phyloP scores from a whole-genome alignment of 2,888 invertebrate species.

The Scrobipalpa costella region DNA sequence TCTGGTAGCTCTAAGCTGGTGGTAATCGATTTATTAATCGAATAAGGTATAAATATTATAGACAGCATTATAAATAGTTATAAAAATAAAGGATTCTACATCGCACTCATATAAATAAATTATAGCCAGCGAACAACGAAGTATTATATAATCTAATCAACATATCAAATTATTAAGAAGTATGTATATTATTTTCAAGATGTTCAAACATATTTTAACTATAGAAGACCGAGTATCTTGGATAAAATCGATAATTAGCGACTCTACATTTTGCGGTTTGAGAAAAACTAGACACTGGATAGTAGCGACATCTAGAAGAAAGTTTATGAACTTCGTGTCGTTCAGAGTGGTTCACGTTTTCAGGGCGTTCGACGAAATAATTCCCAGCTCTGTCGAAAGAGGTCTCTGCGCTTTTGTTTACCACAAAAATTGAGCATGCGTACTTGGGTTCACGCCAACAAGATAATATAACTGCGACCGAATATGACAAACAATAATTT shows the following conservation, averaged over 20 bases:
- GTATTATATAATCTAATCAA: no score
- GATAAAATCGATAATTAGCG: neutral
- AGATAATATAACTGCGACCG: neutral
- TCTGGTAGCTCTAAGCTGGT: no score
- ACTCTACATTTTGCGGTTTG: neutral
- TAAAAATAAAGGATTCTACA: no score
- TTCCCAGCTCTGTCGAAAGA: constrained; percentile 16
- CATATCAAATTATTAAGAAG: no score
- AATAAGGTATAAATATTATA: no score
- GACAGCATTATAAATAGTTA: no score
- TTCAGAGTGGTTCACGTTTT: constrained; percentile 5
- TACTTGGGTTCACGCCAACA: neutral
- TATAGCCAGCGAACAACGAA: no score
- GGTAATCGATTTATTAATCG: no score
- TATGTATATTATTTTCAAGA: no score
- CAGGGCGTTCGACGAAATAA: constrained; percentile 10
- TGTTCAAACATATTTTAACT: no score
- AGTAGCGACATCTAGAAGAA: constrained; percentile 22
- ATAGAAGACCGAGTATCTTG: neutral
- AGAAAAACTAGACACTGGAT: neutral
- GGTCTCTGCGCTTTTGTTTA: constrained; percentile 18
- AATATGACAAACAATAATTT: constrained; percentile 4
- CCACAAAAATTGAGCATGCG: neutral
- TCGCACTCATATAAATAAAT: no score
- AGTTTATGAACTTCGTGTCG: constrained; percentile 19